Conservation (phyloP, 1,140 invertebrate species). For the Bombus breviceps region DNA sequence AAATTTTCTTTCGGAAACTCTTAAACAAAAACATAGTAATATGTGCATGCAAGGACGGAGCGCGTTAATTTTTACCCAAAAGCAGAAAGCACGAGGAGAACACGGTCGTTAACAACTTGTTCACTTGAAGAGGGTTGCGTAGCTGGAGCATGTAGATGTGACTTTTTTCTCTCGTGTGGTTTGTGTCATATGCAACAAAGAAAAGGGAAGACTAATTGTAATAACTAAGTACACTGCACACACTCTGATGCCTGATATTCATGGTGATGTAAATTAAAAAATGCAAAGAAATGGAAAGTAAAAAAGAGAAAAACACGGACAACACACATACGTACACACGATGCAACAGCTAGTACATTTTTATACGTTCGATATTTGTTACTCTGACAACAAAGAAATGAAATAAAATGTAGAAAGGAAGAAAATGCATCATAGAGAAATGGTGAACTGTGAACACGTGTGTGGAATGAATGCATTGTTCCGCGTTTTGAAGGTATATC, state of each 20-base stretch:
- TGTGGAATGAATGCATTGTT: conserved; percentile 40
- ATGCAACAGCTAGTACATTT: conserved; percentile 46
- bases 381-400: conserved; percentile 24
- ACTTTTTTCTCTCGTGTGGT: conserved; percentile 16
- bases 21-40: conserved; percentile 19
- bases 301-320: conserved; percentile 13
- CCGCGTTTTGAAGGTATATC: conserved; percentile 20
- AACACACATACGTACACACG: conserved; percentile 19
- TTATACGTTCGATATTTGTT: conserved; percentile 46
- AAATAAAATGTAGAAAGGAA: not conserved
- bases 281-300: conserved; percentile 4
- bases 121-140: not conserved
- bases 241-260: conserved; percentile 24
- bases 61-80: conserved; percentile 1
- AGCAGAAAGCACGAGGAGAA: not conserved
- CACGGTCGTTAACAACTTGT: conserved; percentile 31
- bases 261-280: not conserved
- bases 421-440: conserved; percentile 16
- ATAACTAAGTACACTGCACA: not conserved
- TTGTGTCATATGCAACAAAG: not conserved
- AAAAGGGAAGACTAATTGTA: conserved; percentile 59
- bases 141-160: conserved; percentile 50
- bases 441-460: conserved; percentile 26
- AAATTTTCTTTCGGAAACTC: not conserved
- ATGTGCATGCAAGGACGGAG: conserved; percentile 45